Evolutionary conservation across 2,888 invertebrate species (phyloP), one percentile per base, ranked within the genome.

Genomic region (Molanna angustata): DNA sequence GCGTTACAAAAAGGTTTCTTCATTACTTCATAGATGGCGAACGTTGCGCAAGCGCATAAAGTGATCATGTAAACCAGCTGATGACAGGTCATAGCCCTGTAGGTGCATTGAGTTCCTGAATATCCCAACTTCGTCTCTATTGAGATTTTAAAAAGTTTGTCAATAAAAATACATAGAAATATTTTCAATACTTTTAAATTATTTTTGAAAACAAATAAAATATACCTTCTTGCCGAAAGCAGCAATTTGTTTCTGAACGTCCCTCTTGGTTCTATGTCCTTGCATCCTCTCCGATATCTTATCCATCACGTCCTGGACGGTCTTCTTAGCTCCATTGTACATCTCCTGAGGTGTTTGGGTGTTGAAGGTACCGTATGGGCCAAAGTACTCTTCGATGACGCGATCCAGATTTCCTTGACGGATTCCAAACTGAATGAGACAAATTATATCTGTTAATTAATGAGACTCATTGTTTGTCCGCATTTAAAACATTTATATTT

Each of bases 351-450:
- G 66, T 1, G 78, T 69, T 40, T 76, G 67, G 0, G 74, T 76
- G 16, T 73, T 76, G 20, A 87, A 65, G 18, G 77, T 65, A 4
- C 88, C 85, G 58, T 82, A 80, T 0, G 90, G 89, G 3, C 91
- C 91, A 17, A 91, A 75, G 68, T 86, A 82, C 56, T 84, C 82
- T 66, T 91, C 91, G 2, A 89, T 65, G 0, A 90, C 68, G 47
- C 80, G 76, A 64, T 93, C 91, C 45, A 92, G 67, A 63, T 91
- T 91, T 64, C 92, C 90, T 64, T 86, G 82, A 55, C 92, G 84
- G 32, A 82, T 84, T 13, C 85, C 86, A 31, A 90, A 64, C 73
- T 73, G 42, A 14, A 49, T 53, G 46, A 37, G 2, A 3, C 6
- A 16, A 4, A n/a, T n/a, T n/a, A n/a, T n/a, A n/a, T n/a, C n/a